phyloP scores from a whole-genome alignment of 2,888 invertebrate genomes.

The Panopea generosa region DNA sequence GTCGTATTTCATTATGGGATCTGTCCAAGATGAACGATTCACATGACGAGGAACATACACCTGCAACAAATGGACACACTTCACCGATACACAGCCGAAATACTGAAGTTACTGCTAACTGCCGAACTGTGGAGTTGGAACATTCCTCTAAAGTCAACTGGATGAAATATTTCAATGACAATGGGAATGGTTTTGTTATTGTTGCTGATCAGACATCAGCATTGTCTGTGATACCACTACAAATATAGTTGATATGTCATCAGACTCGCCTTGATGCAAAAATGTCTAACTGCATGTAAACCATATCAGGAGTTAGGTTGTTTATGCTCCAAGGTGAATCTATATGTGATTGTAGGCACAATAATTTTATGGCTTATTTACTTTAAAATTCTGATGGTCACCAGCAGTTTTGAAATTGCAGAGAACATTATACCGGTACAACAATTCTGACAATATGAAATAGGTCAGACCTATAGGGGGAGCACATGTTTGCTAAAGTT shows the following conservation, averaged over 20 bases:
- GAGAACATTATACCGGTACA: no score
- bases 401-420: no score
- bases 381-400: no score
- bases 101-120: slow-evolving; percentile 67
- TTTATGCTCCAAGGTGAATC: no score
- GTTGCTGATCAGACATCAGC: slow-evolving; percentile 80
- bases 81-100: slow-evolving; percentile 68
- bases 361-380: no score
- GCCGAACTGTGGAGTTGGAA: slow-evolving; percentile 66
- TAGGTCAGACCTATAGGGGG: no score
- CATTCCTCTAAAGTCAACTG: slow-evolving; percentile 82
- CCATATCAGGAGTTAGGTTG: no score
- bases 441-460: no score
- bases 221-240: slow-evolving; percentile 67
- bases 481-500: no score
- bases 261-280: no score
- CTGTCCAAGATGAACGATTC: slow-evolving; percentile 67
- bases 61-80: slow-evolving; percentile 59
- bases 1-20: slow-evolving; percentile 78
- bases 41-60: slow-evolving; percentile 19
- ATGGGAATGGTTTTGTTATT: slow-evolving; percentile 67
- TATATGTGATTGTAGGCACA: no score
- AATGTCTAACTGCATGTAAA: no score
- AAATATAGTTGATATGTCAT: slow-evolving; percentile 12
- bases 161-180: slow-evolving; percentile 74